These are phyloP conservation scores for Cheilosia scutellata DNA, from an alignment of 2,888 invertebrate species.

Conservation along the genomic window DNA sequence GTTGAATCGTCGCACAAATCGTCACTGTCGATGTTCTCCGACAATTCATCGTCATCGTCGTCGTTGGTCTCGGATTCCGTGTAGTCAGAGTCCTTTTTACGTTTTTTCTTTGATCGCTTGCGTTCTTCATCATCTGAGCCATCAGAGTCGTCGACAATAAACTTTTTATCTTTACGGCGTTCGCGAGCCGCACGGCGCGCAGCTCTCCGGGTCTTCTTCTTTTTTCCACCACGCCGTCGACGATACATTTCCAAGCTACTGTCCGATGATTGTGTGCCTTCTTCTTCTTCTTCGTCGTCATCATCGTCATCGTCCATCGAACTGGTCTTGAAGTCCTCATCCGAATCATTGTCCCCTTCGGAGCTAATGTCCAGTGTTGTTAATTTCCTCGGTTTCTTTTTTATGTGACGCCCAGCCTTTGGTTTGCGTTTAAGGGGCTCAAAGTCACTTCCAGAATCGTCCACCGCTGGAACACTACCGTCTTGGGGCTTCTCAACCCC, in stretches of 20 bases:
- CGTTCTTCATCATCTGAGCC: constrained; percentile 84
- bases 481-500: constrained; percentile 76
- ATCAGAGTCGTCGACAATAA: constrained; percentile 86
- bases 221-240: constrained; percentile 85
- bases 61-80: constrained; percentile 87
- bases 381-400: constrained; percentile 90
- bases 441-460: constrained; percentile 82
- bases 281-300: constrained; percentile 85
- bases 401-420: constrained; percentile 78
- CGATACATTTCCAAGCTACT: constrained; percentile 85
- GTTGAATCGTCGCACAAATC: constrained; percentile 83
- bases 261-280: constrained; percentile 85
- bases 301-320: constrained; percentile 85
- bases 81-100: constrained; percentile 85
- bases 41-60: constrained; percentile 81
- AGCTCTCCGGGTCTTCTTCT: constrained; percentile 83
- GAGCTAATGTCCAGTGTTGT: constrained; percentile 93
- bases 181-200: constrained; percentile 85
- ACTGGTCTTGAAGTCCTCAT: constrained; percentile 95
- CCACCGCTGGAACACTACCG: constrained; percentile 30
- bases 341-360: constrained; percentile 91
- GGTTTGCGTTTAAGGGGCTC: constrained; percentile 80
- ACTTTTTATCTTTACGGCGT: constrained; percentile 82
- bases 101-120: constrained; percentile 86
- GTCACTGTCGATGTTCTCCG: constrained; percentile 83